Conservation (phyloP, 1,140 invertebrate genomes). For the roundworm (Caenorhabditis elegans) region WBcel235 BX284604.4:9184501-9185000, state of each 20-base stretch:
- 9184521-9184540: neutral
- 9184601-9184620: too few relatives aligned
- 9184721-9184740: too few relatives aligned
- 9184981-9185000: too few relatives aligned
- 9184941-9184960: neutral
- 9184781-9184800: too few relatives aligned
- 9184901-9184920: neutral
- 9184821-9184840: neutral
- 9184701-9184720: too few relatives aligned
- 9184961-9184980: slow-evolving; percentile 21
- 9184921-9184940: neutral
- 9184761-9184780: too few relatives aligned
- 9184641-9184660: too few relatives aligned
- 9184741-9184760: too few relatives aligned
- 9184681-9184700: too few relatives aligned
- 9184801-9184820: neutral
- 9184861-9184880: neutral
- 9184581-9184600: neutral
- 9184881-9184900: neutral
- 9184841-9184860: neutral
- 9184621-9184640: too few relatives aligned
- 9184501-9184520: neutral
- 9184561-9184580: neutral
- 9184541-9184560: neutral
- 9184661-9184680: too few relatives aligned